Conservation (phyloP, 2,888 invertebrate genomes). For the Agonopterix subpropinquella region DNA sequence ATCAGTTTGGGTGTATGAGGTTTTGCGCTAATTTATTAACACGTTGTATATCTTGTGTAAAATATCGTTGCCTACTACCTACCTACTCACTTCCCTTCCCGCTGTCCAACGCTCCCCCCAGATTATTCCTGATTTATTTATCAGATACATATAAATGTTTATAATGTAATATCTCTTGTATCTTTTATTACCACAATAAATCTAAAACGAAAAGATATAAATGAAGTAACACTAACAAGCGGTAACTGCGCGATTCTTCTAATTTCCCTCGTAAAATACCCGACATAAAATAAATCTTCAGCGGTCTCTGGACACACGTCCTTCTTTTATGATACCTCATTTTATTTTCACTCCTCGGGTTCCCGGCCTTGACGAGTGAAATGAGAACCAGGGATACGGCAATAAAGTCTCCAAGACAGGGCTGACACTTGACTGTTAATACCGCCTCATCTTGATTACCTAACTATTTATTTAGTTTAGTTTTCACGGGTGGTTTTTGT, state of each 20-base stretch:
- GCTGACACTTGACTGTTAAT: conserved; percentile 5
- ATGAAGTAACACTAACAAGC: conserved; percentile 11
- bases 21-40: too few relatives aligned
- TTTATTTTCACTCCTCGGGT: conserved; percentile 38
- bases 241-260: conserved; percentile 20
- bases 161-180: too few relatives aligned
- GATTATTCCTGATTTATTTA: too few relatives aligned
- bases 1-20: too few relatives aligned
- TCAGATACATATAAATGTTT: too few relatives aligned
- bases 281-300: conserved; percentile 32
- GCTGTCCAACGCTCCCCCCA: too few relatives aligned
- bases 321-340: conserved; percentile 35
- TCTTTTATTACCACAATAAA: background rate
- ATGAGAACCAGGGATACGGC: conserved; percentile 14
- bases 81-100: too few relatives aligned
- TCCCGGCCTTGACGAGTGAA: conserved; percentile 21
- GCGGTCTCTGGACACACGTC: conserved; percentile 34
- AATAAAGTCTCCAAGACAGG: conserved; percentile 15
- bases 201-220: conserved; percentile 1
- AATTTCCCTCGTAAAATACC: conserved; percentile 18
- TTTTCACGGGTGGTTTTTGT: too few relatives aligned
- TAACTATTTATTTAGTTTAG: too few relatives aligned
- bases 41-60: too few relatives aligned
- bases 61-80: too few relatives aligned
- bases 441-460: too few relatives aligned